These are phyloP conservation scores for Zoanthus sociatus DNA, from an alignment of 92 coral and sea anemone genomes.

Conservation along the genomic window DNA sequence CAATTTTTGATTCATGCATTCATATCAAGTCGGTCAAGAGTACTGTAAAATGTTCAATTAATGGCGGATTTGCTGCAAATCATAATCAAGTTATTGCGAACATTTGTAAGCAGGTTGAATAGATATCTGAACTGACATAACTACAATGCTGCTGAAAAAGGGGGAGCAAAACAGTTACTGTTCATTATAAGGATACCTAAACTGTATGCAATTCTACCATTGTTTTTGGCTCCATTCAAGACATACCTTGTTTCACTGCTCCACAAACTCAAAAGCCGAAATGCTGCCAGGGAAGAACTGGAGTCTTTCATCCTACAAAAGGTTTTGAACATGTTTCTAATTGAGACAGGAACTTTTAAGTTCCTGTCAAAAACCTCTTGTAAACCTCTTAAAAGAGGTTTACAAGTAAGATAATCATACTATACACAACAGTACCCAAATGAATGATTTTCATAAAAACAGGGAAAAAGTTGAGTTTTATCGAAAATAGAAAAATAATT, in stretches of 20 bases:
- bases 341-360: neutral
- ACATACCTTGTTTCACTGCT: constrained; percentile 80
- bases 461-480: neutral
- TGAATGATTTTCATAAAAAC: neutral
- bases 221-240: neutral
- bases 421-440: neutral
- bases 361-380: too few species aligned
- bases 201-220: too few species aligned
- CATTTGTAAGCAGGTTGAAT: neutral
- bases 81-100: neutral
- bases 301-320: constrained; percentile 81
- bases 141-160: too few species aligned
- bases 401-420: neutral
- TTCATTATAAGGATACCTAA: too few species aligned
- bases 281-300: constrained; percentile 74
- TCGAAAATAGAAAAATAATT: neutral
- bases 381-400: too few species aligned
- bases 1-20: too few species aligned
- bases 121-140: too few species aligned
- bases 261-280: constrained; percentile 85
- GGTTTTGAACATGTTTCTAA: neutral
- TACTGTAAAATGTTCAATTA: too few species aligned
- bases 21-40: too few species aligned
- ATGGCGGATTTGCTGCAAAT: too few species aligned
- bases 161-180: too few species aligned